Evolutionary conservation across 2,888 invertebrate species (phyloP).

Genomic region (Trissolcus japonicus): DNA sequence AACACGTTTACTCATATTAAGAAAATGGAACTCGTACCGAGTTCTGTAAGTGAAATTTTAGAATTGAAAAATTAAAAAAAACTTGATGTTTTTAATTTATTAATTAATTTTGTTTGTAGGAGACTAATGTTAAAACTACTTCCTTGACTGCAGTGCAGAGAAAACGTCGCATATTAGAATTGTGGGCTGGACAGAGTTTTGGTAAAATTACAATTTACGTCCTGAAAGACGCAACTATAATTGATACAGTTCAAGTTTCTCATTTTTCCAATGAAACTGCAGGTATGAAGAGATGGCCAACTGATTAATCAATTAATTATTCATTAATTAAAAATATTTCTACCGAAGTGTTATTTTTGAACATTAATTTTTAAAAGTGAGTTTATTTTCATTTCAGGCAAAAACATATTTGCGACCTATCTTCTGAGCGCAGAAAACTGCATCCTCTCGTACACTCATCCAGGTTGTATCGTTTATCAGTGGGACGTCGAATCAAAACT

Average conservation of each 20-base stretch:
- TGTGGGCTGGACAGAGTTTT: slow-evolving; percentile 93
- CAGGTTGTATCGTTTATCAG: slow-evolving; percentile 91
- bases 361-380: not conserved
- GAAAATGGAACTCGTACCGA: slow-evolving; percentile 67
- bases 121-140: slow-evolving; percentile 69
- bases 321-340: not conserved
- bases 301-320: too few species aligned
- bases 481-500: slow-evolving; percentile 85
- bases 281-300: slow-evolving; percentile 71
- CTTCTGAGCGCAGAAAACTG: slow-evolving; percentile 81
- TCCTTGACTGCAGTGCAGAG: slow-evolving; percentile 71
- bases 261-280: slow-evolving; percentile 80
- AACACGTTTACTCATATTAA: slow-evolving; percentile 72
- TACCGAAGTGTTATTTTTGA: not conserved
- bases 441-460: slow-evolving; percentile 90
- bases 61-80: not conserved
- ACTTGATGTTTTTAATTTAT: not conserved
- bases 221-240: slow-evolving; percentile 78
- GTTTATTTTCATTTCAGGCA: slow-evolving; percentile 66
- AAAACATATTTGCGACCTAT: slow-evolving; percentile 83
- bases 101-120: slow-evolving; percentile 39
- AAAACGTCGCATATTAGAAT: slow-evolving; percentile 78
- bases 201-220: slow-evolving; percentile 88
- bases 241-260: slow-evolving; percentile 81
- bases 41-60: slow-evolving; percentile 44